Evolutionary conservation across 2,888 invertebrate species (phyloP).

Genomic region (Malacosoma neustria): DNA sequence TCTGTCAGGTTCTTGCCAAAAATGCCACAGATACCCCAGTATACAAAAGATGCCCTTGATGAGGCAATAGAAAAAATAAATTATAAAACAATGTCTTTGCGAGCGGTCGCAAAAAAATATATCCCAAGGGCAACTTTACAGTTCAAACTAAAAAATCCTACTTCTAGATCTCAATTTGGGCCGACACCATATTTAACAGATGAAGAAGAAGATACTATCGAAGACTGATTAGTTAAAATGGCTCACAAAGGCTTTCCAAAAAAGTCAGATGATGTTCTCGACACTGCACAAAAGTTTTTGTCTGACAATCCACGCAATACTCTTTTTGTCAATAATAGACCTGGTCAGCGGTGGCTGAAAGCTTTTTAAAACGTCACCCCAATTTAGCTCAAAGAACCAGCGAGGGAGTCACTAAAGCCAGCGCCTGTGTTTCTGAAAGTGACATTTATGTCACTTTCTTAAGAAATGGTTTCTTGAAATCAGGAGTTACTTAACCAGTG

Average conservation of each 20-base stretch:
- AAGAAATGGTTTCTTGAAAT: constrained; percentile 24
- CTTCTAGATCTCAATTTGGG: constrained; percentile 9
- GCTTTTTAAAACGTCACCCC: constrained; percentile 24
- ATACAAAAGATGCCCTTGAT: constrained; percentile 9
- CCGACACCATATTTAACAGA: constrained; percentile 8
- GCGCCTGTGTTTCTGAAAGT: constrained; percentile 22
- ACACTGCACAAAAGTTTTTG: neutral
- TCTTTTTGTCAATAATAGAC: constrained; percentile 11
- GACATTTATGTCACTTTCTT: no score
- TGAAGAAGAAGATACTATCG: constrained; percentile 2
- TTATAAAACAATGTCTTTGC: constrained; percentile 10
- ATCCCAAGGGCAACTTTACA: constrained; percentile 8
- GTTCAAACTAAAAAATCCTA: constrained; percentile 10
- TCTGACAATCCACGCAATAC: constrained; percentile 8
- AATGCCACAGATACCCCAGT: constrained; percentile 9
- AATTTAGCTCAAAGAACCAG: constrained; percentile 14
- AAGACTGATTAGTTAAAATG: constrained; percentile 1
- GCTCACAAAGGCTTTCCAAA: constrained; percentile 12
- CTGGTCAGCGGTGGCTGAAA: constrained; percentile 12
- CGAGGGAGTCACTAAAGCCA: constrained; percentile 21
- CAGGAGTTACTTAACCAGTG: constrained; percentile 5
- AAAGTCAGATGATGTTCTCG: no score
- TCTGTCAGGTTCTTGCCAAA: constrained; percentile 3
- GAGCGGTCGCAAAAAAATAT: constrained; percentile 9
- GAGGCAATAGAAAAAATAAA: constrained; percentile 8